phyloP scores from a whole-genome alignment of 2,797 vertebrate genomes.

The Delichon dasypus region DNA sequence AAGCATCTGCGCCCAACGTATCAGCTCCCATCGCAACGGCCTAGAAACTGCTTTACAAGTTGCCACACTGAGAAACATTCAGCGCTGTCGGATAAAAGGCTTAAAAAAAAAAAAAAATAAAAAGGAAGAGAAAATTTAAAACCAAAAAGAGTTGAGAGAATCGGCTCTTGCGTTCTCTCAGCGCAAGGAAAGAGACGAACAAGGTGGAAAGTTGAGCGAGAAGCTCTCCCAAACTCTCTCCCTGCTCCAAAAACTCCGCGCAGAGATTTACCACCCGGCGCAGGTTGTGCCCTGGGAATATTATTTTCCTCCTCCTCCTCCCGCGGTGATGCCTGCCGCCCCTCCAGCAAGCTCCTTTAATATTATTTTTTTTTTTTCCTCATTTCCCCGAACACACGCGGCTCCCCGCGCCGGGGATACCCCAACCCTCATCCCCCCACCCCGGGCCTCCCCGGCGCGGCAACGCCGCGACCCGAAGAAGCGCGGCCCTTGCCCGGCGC shows the following conservation, averaged over 20 bases:
- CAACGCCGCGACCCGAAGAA: too few relatives aligned
- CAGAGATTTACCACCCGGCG: neutral
- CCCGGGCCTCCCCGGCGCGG: too few relatives aligned
- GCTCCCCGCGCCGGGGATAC: too few relatives aligned
- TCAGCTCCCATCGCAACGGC: slow-evolving; percentile 7
- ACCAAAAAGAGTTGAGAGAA: neutral
- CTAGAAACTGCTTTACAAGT: neutral
- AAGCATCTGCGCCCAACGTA: neutral
- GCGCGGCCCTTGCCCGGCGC: too few relatives aligned
- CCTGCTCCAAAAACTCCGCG: neutral
- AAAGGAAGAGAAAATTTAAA: neutral
- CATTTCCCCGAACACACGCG: too few relatives aligned
- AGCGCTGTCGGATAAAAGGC: neutral
- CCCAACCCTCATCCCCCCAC: too few relatives aligned
- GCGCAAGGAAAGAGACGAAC: neutral
- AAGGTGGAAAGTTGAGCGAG: neutral
- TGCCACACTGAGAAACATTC: neutral
- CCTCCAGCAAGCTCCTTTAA: too few relatives aligned
- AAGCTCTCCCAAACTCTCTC: neutral
- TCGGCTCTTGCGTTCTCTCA: neutral
- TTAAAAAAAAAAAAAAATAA: neutral
- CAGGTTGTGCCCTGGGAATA: neutral
- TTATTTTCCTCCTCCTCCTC: neutral
- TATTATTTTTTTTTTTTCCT: too few relatives aligned
- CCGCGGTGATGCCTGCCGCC: neutral